Base-by-base conservation (phyloP, 2,797 vertebrate species). In the Crypturellus tataupa region DNA sequence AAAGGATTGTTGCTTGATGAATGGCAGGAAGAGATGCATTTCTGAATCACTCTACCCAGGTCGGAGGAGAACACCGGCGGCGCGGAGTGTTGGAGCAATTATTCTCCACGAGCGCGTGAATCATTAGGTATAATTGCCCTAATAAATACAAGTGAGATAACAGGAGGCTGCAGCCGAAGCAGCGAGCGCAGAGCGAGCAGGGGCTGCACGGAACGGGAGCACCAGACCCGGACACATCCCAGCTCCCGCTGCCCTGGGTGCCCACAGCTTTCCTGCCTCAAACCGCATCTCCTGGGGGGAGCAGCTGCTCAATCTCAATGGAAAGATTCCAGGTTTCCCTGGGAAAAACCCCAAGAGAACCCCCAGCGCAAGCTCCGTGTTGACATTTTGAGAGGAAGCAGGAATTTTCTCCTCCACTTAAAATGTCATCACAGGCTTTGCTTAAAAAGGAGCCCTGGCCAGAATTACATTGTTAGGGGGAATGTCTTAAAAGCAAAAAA, bases 101-200 rank as follows among this genome's bases (percentile, higher is more conserved):
- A 90, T 93, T 94, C 89, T 95, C 89, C 89, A 82, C 1, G 12
- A 96, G 89, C 85, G 76, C 89, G 94, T 96, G 95, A 97, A 96
- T 96, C 94, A 94, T 96, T 95, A 97, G 91, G 71, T 91, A 81
- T 96, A 97, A 96, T 97, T 96, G 67, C 92, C 89, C 87, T 91
- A 96, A 97, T 95, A 96, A 95, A 96, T 95, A 96, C 94, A 88
- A 94, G 78, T 80, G 64, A 88, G 94, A 94, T 94, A 94, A 90
- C 87, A 87, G 60, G 42, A 42, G 56, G 93, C 93, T 93, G 85
- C 6, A 81, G 69, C 75, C 83, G 80, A 60, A 94, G 90, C 89
- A 77, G 10, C 35, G 19, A 23, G 51, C 44, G 44, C 73, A 87
- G 81, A 65, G 13, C 58, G 85, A 90, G 87, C 47, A 23, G 47